These are phyloP conservation scores for Fregetta grallaria DNA, from an alignment of 2,113 vertebrate species.

Conservation along the genomic window DNA sequence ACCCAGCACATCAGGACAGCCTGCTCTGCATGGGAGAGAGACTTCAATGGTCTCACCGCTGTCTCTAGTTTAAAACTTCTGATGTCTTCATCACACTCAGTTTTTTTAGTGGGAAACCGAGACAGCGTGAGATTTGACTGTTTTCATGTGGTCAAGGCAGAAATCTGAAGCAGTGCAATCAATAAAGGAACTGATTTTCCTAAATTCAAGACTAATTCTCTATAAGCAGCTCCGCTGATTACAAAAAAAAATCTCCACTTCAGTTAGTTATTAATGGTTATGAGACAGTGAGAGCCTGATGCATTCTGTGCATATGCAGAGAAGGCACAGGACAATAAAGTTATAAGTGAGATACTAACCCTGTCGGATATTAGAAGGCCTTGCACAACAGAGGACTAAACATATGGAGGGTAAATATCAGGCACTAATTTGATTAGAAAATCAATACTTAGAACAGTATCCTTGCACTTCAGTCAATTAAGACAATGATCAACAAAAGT, in stretches of 20 bases:
- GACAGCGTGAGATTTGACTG: neutral
- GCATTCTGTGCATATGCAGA: neutral
- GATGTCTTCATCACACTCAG: neutral
- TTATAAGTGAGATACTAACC: neutral
- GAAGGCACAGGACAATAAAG: neutral
- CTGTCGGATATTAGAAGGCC: neutral
- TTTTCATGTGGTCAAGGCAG: neutral
- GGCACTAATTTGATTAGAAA: conserved; percentile 43
- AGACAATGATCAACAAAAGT: conserved; percentile 11
- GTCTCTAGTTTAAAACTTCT: neutral
- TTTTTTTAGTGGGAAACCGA: neutral
- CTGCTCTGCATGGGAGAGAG: neutral
- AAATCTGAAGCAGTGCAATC: neutral
- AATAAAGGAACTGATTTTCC: neutral
- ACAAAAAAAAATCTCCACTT: neutral
- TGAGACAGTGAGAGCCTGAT: neutral
- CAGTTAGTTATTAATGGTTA: neutral
- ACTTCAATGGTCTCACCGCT: neutral
- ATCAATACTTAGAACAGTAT: conserved; percentile 28
- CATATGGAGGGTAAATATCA: neutral
- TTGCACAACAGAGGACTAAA: neutral
- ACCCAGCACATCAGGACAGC: neutral
- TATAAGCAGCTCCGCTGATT: neutral
- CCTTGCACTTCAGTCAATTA: conserved; percentile 36
- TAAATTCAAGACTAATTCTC: neutral